phyloP scores from a whole-genome alignment of 2,113 vertebrate genomes.

The Rana temporaria region DNA sequence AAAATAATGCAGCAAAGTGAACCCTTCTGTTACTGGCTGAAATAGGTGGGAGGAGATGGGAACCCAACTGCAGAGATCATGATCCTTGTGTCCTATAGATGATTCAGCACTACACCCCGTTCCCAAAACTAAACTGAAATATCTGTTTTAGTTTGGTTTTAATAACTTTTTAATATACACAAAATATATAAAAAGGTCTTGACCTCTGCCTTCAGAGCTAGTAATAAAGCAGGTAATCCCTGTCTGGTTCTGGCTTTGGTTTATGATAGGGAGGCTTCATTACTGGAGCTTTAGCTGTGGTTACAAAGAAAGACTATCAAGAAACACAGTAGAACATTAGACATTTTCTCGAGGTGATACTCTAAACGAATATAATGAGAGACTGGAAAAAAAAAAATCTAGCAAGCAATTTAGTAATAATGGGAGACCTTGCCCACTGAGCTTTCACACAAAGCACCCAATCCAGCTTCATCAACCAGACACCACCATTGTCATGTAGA shows the following conservation, averaged over 20 bases:
- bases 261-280: background rate
- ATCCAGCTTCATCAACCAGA: background rate
- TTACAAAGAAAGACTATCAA: background rate
- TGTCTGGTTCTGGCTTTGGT: background rate
- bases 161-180: too few species aligned
- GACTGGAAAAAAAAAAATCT: background rate
- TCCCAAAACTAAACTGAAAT: too few species aligned
- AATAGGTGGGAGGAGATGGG: too few species aligned
- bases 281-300: background rate
- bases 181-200: too few species aligned
- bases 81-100: too few species aligned
- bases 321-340: background rate
- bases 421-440: constrained; percentile 1
- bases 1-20: too few species aligned
- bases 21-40: too few species aligned
- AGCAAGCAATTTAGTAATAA: constrained; percentile 8
- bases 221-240: too few species aligned
- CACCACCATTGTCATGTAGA: constrained; percentile 18
- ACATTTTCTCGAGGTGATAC: background rate
- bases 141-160: too few species aligned
- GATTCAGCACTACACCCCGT: too few species aligned
- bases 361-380: background rate
- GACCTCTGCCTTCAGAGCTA: too few species aligned
- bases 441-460: background rate
- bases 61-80: too few species aligned